phyloP scores from a whole-genome alignment of 2,113 vertebrate species.

The Petromus typicus region DNA sequence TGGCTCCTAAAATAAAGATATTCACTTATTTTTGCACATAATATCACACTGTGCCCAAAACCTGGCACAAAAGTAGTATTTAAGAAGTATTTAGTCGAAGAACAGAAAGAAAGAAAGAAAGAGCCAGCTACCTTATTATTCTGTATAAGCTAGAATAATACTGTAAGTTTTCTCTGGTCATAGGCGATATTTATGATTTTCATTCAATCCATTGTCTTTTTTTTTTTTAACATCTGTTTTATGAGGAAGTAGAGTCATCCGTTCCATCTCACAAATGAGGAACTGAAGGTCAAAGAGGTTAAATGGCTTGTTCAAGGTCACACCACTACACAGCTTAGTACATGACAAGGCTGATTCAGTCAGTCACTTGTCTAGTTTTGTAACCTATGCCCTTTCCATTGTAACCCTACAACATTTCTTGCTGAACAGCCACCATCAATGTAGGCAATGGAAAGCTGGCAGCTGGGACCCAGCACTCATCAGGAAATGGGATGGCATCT shows the following conservation, averaged over 20 bases:
- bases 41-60: not conserved
- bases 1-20: not conserved
- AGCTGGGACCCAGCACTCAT: not conserved
- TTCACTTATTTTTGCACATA: slow-evolving; percentile 2
- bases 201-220: not conserved
- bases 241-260: slow-evolving; percentile 18
- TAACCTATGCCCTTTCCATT: not conserved
- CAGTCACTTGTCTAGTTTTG: slow-evolving; percentile 20
- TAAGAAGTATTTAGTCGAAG: slow-evolving; percentile 13
- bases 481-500: not conserved
- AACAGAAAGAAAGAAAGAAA: not conserved
- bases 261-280: not conserved
- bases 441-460: not conserved
- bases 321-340: not conserved
- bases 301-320: not conserved
- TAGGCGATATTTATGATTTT: too few species aligned
- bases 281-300: slow-evolving; percentile 2
- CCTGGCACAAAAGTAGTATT: not conserved
- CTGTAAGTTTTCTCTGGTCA: not conserved
- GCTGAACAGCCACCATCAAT: not conserved
- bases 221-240: not conserved
- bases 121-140: not conserved
- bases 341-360: not conserved
- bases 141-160: not conserved
- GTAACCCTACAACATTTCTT: not conserved